Base-by-base conservation (phyloP, 2,113 vertebrate genomes). In the Gymnarchus niloticus region DNA sequence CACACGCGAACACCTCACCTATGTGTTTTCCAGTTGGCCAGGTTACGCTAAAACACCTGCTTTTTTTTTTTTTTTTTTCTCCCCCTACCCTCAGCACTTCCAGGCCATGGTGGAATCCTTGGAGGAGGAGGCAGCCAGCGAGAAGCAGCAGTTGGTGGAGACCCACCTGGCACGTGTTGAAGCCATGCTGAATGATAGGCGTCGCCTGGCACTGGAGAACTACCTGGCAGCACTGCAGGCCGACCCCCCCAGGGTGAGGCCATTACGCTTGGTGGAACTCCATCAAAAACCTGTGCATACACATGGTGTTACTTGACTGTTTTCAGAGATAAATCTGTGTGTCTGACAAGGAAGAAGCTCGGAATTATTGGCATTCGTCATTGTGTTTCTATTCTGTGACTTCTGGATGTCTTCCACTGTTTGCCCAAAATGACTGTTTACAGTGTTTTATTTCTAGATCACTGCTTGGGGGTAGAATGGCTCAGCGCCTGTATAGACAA, bases 101-200 rank as follows among this genome's bases (percentile, higher is more conserved):
- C 97, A 99, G 91, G 95, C 97, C 5, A 97, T 95, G 92, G 97
- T 99, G 85, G 98, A 99, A 87, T 96, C 96, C 19, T 93, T 99
- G 86, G 98, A 99, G 94, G 96, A 97, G 86, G 97, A 99, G 89
- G 97, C 98, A 2, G 98, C 96, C 0, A 96, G 96, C 0, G 98
- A 99, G 94, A 96, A 98, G 87, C 97, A 99, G 94, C 98, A 99
- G 92, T 93, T 99, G 49, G 97, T 99, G 87, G 98, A 99, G 85
- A 99, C 97, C 3, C 98, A 99, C 91, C 94, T 99, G 91, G 97
- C 97, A 25, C 96, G 97, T 0, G 98, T 99, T 78, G 98, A 99
- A 87, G 96, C 97, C 56, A 96, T 98, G 93, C 92, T 99, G 87
- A 99, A 97, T 0, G 97, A 98, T 86, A 97, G 96, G 21, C 94